Evolutionary conservation across 2,797 vertebrate genomes (phyloP).

Genomic region (Sebastes vulpes): DNA sequence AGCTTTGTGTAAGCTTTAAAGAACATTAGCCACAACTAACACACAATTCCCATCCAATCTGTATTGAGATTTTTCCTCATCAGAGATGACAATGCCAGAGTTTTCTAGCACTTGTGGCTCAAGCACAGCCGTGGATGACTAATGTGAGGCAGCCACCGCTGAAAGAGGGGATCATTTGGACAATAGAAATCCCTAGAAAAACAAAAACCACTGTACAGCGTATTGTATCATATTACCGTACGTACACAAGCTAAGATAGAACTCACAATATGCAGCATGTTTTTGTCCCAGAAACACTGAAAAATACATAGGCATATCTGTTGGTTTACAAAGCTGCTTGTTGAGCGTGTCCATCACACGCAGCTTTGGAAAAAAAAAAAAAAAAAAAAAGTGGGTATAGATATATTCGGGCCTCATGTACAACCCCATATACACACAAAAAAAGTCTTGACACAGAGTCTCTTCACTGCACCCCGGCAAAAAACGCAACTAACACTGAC

Average conservation of each 20-base stretch:
- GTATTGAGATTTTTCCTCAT: background rate
- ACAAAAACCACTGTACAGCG: conserved; percentile 78
- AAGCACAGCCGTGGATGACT: conserved; percentile 15
- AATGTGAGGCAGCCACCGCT: conserved; percentile 32
- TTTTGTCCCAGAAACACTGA: conserved; percentile 80
- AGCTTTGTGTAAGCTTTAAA: conserved; percentile 11
- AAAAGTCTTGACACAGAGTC: conserved; percentile 56
- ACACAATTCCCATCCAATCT: background rate
- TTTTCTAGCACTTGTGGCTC: background rate
- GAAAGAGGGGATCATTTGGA: conserved; percentile 3
- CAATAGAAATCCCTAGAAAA: conserved; percentile 58
- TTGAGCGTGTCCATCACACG: conserved; percentile 56
- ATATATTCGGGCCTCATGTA: conserved; percentile 66
- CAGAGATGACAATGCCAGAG: background rate
- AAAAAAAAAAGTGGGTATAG: conserved; percentile 38
- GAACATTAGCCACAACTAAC: conserved; percentile 4
- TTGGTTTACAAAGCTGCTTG: conserved; percentile 71
- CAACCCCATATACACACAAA: conserved; percentile 53
- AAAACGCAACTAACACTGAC: conserved; percentile 80
- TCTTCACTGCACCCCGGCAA: conserved; percentile 55
- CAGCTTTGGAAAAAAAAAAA: conserved; percentile 65
- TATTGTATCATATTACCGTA: conserved; percentile 77
- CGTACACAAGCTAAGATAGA: conserved; percentile 83
- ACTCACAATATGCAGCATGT: conserved; percentile 82
- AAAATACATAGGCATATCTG: conserved; percentile 72